Base-by-base conservation (phyloP, 2,888 invertebrate species). In the Acanthopleura granulata region DNA sequence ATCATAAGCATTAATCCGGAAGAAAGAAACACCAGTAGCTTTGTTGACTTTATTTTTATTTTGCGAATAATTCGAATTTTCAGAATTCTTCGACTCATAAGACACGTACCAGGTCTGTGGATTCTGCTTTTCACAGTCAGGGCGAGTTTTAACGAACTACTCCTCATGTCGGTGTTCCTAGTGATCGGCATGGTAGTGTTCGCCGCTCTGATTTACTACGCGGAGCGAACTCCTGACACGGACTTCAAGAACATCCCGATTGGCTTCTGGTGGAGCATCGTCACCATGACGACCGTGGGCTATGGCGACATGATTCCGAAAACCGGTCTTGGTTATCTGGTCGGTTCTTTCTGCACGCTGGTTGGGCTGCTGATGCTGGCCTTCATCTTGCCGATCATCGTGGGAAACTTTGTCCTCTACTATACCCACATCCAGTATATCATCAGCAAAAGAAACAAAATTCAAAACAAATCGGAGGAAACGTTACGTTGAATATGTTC, bases 241-340 rank as follows among this genome's bases (percentile, higher is more conserved):
- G 83, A 81, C 27, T 89, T 87, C 75, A 84, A 81, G 75, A 88
- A 88, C 84, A 89, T 89, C 82, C 89, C 89, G 61, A 84, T 88
- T 6, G 86, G 87, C 6, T 88, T 89, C 79, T 89, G 89, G 89
- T 89, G 88, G 88, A 85, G 86, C 62, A 84, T 89, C 25, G 86
- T 89, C 40, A 89, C 89, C 73, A 88, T 89, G 88, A 89, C 89
- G 62, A 88, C 89, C 0, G 89, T 89, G 0, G 89, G 89, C 9
- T 89, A 89, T 78, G 89, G 89, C 18, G 89, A 88, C 77, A 87
- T 88, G 84, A 79, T 82, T 66, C 89, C 89, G 6, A 81, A 81
- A 62, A 85, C 85, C 0, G 85, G 82, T 4, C 81, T 81, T 18
- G 88, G 89, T 25, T 88, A 88, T 75, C 76, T 88, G 18, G 85